Percentiles rank a stretch among this genome's conserved stretches.
These are phyloP conservation scores for Mionectes olivaceus DNA, from an alignment of 2,797 vertebrate genomes.

Conservation along the genomic window DNA sequence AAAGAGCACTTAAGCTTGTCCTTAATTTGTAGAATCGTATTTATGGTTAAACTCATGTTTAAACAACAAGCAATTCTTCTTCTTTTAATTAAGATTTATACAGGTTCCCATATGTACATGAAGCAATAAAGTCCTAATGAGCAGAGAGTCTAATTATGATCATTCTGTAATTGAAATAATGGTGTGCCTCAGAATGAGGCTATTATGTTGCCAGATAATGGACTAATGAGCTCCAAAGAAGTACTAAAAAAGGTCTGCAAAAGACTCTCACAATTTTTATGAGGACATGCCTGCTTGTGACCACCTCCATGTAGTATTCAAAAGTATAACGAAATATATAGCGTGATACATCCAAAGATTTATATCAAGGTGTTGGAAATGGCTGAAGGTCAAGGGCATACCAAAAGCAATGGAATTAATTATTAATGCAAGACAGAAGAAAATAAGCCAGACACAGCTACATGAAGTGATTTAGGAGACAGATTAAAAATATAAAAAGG, in stretches of 20 bases:
- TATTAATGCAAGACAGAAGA: background rate
- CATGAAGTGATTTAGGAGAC: background rate
- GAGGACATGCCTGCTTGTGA: background rate
- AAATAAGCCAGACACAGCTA: slow-evolving; percentile 16
- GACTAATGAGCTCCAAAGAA: slow-evolving; percentile 2
- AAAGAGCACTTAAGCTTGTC: background rate
- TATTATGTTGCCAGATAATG: slow-evolving; percentile 10
- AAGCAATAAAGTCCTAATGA: slow-evolving; percentile 32
- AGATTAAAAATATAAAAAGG: slow-evolving; percentile 30
- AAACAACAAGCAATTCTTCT: slow-evolving; percentile 20
- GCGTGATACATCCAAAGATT: background rate
- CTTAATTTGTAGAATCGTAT: background rate
- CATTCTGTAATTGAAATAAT: slow-evolving; percentile 51
- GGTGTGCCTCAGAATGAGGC: slow-evolving; percentile 1
- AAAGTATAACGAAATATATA: background rate
- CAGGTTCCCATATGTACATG: background rate
- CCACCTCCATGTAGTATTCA: background rate
- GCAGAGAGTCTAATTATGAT: slow-evolving; percentile 43
- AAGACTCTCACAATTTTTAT: background rate
- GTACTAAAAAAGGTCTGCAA: background rate
- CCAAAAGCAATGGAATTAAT: background rate
- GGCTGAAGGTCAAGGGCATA: background rate
- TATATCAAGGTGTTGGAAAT: background rate
- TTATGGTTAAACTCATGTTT: slow-evolving; percentile 39
- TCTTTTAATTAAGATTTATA: slow-evolving; percentile 59